Conservation (phyloP, 53 echinoderm and acorn worm genomes). For the Henricia sp. region DNA sequence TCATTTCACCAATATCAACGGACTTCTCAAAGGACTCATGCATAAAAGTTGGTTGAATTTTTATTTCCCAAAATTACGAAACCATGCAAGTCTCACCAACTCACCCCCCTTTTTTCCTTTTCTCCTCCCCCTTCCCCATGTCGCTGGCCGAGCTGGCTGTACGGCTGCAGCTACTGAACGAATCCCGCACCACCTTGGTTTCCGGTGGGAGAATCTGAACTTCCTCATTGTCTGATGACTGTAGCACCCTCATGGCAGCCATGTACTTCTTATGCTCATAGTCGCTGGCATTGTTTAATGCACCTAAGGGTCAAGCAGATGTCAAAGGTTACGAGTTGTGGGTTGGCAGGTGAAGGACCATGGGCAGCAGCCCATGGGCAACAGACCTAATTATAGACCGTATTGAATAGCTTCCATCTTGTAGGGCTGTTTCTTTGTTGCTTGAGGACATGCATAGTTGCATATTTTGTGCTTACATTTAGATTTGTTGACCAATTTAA, state of each 20-base stretch:
- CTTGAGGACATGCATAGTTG: no score
- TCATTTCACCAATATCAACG: no score
- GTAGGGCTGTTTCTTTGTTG: no score
- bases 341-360: no score
- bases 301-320: conserved; percentile 57
- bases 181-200: conserved; percentile 32
- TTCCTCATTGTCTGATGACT: conserved; percentile 83
- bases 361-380: no score
- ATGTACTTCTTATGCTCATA: conserved; percentile 94
- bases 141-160: conserved; percentile 67
- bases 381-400: no score
- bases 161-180: conserved; percentile 35
- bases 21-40: no score
- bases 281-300: conserved; percentile 77
- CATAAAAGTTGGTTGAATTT: no score
- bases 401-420: no score
- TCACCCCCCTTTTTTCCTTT: conserved; percentile 92
- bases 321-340: background rate
- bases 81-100: background rate
- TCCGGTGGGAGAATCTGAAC: conserved; percentile 94
- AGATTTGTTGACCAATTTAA: no score
- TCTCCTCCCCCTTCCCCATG: conserved; percentile 72
- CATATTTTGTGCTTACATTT: no score
- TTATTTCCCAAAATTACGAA: no score
- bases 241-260: conserved; percentile 89